phyloP scores from a whole-genome alignment of 2,113 vertebrate species.

The Carassius gibelio region DNA sequence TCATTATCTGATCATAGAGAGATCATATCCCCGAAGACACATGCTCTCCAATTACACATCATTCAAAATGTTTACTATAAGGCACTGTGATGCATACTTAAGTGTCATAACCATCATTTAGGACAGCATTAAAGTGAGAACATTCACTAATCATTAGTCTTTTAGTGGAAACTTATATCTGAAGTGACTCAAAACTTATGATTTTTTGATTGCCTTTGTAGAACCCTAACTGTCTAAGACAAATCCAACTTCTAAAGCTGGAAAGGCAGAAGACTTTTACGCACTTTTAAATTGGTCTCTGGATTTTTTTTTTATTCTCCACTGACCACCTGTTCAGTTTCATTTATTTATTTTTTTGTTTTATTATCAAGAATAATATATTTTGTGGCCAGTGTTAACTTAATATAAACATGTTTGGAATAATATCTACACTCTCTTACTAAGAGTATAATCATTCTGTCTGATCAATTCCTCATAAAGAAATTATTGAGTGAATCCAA shows the following conservation, averaged over 20 bases:
- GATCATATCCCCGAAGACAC: constrained; percentile 30
- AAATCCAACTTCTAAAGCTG: background rate
- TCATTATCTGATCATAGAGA: constrained; percentile 38
- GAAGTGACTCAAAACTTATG: background rate
- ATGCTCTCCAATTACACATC: background rate
- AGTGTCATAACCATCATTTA: background rate
- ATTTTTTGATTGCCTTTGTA: background rate
- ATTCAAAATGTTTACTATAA: background rate
- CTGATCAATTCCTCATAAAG: background rate
- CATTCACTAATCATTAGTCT: background rate
- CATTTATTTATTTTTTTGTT: background rate
- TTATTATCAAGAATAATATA: background rate
- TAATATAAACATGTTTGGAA: constrained; percentile 2
- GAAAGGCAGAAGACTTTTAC: no score
- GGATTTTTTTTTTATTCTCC: background rate
- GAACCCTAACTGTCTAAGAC: background rate
- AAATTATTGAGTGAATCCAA: background rate
- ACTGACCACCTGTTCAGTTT: constrained; percentile 4
- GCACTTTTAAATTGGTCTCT: background rate
- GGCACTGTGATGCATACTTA: background rate
- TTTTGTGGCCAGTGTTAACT: background rate
- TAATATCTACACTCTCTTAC: background rate
- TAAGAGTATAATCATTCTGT: background rate
- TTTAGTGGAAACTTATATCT: background rate
- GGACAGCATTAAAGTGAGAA: background rate